Evolutionary conservation across 2,888 invertebrate genomes (phyloP).

Genomic region (Euzophera pinguis): DNA sequence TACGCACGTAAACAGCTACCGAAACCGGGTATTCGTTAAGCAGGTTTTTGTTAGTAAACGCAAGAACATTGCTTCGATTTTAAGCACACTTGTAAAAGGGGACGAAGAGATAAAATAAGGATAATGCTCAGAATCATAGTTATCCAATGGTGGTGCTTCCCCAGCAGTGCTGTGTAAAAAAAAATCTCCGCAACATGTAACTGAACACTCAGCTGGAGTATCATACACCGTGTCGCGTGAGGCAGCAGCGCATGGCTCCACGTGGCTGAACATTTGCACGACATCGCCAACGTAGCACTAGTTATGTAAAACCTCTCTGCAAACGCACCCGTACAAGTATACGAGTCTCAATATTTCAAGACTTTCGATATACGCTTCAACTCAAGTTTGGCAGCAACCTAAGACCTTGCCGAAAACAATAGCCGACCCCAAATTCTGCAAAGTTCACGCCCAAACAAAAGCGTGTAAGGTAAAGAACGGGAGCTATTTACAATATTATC

Average conservation of each 20-base stretch:
- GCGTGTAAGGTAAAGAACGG: constrained; percentile 27
- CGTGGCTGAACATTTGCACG: constrained; percentile 43
- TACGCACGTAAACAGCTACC: constrained; percentile 28
- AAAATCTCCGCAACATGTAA: constrained; percentile 22
- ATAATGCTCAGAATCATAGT: too few relatives aligned
- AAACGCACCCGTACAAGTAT: constrained; percentile 21
- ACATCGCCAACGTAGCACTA: constrained; percentile 37
- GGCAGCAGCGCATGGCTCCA: constrained; percentile 31
- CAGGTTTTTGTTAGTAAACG: not conserved
- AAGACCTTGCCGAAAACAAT: constrained; percentile 37
- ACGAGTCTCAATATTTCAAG: constrained; percentile 13
- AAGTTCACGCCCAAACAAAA: constrained; percentile 27
- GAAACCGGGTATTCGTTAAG: not conserved
- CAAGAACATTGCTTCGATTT: too few relatives aligned
- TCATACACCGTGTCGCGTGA: constrained; percentile 35
- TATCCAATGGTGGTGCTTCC: too few relatives aligned
- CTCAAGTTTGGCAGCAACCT: constrained; percentile 13
- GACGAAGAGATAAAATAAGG: too few relatives aligned
- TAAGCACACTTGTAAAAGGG: too few relatives aligned
- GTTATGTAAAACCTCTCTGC: constrained; percentile 44
- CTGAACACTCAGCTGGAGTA: constrained; percentile 28
- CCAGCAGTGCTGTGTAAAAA: too few relatives aligned
- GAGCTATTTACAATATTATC: constrained; percentile 5
- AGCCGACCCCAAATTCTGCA: constrained; percentile 33
- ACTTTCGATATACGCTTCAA: constrained; percentile 11